Percentiles rank a stretch among this genome's conserved stretches.
These are phyloP conservation scores for Pseudobourletiella spinata DNA, from an alignment of 1,140 invertebrate species.

Conservation along the genomic window DNA sequence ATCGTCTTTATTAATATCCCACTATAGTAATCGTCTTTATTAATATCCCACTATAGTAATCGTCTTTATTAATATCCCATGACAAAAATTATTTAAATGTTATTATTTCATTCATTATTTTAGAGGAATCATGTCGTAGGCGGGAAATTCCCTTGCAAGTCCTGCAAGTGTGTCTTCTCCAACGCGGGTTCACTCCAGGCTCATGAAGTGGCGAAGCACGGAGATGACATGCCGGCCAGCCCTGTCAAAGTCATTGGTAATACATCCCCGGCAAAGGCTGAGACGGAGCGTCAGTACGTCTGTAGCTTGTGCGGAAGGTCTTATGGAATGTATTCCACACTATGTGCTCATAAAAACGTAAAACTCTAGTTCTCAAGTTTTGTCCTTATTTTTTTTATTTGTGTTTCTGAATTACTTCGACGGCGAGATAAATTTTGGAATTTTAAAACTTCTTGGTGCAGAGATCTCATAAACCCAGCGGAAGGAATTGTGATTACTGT, in stretches of 20 bases:
- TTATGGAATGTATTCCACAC: background rate
- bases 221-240: background rate
- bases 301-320: background rate
- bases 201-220: background rate
- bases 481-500: background rate
- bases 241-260: background rate
- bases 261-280: background rate
- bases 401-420: background rate
- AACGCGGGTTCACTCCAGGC: background rate
- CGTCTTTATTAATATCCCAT: too few species aligned
- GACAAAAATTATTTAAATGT: too few species aligned
- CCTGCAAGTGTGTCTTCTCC: background rate
- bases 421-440: too few species aligned
- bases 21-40: too few species aligned
- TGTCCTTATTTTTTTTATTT: background rate
- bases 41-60: too few species aligned
- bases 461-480: background rate
- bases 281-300: background rate
- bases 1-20: too few species aligned
- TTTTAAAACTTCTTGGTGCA: background rate
- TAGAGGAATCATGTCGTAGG: conserved; percentile 4
- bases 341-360: conserved; percentile 3
- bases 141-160: background rate
- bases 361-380: background rate
- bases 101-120: background rate